A percentile compares a stretch with the other conserved stretches of the same genome.
Evolutionary conservation across 2,888 invertebrate species (phyloP).

Genomic region (Luperina nickerlii): DNA sequence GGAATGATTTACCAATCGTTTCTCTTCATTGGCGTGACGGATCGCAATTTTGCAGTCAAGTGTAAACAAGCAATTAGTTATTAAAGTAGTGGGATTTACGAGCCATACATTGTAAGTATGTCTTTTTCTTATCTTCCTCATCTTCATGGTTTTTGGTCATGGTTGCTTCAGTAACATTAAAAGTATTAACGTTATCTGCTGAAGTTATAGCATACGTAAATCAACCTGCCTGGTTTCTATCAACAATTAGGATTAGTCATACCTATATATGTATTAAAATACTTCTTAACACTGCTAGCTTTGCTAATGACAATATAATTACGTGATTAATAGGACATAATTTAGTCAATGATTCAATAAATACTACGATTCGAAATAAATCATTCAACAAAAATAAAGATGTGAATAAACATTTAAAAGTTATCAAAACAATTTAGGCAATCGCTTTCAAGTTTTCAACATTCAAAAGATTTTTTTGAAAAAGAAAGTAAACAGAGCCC

Average conservation of each 20-base stretch:
- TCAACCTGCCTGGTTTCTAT: not conserved
- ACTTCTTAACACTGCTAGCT: not conserved
- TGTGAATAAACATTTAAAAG: conserved; percentile 16
- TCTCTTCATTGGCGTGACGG: conserved; percentile 62
- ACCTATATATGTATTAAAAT: not conserved
- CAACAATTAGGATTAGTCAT: not conserved
- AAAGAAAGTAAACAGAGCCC: conserved; percentile 42
- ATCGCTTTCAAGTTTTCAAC: conserved; percentile 21
- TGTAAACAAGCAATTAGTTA: conserved; percentile 56
- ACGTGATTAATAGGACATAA: not conserved
- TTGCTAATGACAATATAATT: not conserved
- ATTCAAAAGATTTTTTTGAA: conserved; percentile 23
- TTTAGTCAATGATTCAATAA: conserved; percentile 7
- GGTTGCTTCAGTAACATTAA: not conserved
- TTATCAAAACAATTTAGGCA: conserved; percentile 23
- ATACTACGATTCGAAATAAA: conserved; percentile 11
- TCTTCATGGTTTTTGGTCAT: not conserved
- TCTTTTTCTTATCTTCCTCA: conserved; percentile 2
- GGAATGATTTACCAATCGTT: conserved; percentile 49
- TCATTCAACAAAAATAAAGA: conserved; percentile 5
- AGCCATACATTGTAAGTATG: conserved; percentile 2
- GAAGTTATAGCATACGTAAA: not conserved
- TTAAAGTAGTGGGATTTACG: conserved; percentile 22
- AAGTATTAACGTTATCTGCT: not conserved
- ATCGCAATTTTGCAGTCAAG: conserved; percentile 57